phyloP scores from a whole-genome alignment of 53 echinoderm and acorn worm species.

The Paelopatides confundens region DNA sequence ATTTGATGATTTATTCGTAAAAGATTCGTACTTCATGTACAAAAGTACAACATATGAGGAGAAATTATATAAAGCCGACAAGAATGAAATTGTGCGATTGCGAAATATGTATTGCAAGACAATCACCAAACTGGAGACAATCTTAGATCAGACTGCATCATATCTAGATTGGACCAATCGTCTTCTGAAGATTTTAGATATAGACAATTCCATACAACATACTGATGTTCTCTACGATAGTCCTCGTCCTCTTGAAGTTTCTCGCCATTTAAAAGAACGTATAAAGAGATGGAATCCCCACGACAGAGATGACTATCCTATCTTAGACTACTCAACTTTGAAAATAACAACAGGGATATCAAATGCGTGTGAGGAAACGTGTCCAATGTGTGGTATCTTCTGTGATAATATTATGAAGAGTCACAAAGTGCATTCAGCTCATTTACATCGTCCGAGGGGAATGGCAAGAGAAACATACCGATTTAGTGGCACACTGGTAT shows the following conservation, averaged over 20 bases:
- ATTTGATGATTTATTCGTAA: no score
- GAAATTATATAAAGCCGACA: no score
- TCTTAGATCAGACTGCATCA: not conserved
- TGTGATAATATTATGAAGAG: not conserved
- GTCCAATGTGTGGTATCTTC: not conserved
- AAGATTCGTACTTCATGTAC: no score
- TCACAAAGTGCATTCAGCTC: not conserved
- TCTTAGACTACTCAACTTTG: not conserved
- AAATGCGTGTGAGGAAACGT: not conserved
- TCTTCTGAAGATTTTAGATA: not conserved
- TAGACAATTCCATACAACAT: not conserved
- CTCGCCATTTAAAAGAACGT: not conserved
- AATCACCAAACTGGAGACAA: not conserved
- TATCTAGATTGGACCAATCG: no score
- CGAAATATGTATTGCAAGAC: no score
- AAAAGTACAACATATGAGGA: no score
- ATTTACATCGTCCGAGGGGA: conserved; percentile 16
- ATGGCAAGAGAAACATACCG: not conserved
- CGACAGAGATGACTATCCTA: no score
- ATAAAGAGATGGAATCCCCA: not conserved
- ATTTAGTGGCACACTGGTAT: not conserved
- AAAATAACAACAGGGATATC: no score
- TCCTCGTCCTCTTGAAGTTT: no score
- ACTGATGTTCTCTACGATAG: not conserved
- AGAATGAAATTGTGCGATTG: no score